phyloP scores from a whole-genome alignment of 1,140 invertebrate genomes.

The Formica exsecta region DNA sequence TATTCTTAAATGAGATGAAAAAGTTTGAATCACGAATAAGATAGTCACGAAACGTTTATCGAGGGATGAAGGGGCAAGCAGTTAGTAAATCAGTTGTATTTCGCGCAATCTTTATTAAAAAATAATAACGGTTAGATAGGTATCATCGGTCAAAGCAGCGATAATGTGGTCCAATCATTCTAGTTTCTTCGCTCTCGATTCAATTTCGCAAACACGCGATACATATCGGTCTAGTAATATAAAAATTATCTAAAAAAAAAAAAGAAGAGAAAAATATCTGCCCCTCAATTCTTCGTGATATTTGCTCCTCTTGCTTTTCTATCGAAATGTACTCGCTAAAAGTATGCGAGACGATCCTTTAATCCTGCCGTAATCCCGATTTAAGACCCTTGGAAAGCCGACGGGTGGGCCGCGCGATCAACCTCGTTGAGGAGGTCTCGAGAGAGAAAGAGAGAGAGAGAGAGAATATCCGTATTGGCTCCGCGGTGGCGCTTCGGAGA shows the following conservation, averaged over 20 bases:
- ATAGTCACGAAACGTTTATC: slow-evolving; percentile 19
- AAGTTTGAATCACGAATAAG: slow-evolving; percentile 15
- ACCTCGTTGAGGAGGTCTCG: slow-evolving; percentile 21
- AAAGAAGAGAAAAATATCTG: too few species aligned
- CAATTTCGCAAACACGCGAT: not conserved
- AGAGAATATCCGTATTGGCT: slow-evolving; percentile 48
- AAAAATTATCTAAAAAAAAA: too few species aligned
- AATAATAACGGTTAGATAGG: not conserved
- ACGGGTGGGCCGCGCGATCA: slow-evolving; percentile 30
- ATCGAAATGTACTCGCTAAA: too few species aligned
- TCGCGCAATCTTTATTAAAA: not conserved
- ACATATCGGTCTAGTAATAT: too few species aligned
- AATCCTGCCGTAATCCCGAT: slow-evolving; percentile 76
- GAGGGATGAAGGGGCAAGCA: not conserved
- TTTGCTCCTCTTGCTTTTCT: too few species aligned
- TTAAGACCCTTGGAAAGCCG: slow-evolving; percentile 72
- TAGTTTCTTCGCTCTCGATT: too few species aligned
- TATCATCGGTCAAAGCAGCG: not conserved
- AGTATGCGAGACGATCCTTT: slow-evolving; percentile 46
- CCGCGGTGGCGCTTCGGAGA: slow-evolving; percentile 68
- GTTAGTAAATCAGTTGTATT: not conserved
- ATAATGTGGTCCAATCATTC: too few species aligned
- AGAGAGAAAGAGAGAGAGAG: not conserved
- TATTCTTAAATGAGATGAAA: slow-evolving; percentile 1
- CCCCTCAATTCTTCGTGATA: too few species aligned